Evolutionary conservation across 2,888 invertebrate genomes (phyloP).

Genomic region (Rhyacophila evoluta): DNA sequence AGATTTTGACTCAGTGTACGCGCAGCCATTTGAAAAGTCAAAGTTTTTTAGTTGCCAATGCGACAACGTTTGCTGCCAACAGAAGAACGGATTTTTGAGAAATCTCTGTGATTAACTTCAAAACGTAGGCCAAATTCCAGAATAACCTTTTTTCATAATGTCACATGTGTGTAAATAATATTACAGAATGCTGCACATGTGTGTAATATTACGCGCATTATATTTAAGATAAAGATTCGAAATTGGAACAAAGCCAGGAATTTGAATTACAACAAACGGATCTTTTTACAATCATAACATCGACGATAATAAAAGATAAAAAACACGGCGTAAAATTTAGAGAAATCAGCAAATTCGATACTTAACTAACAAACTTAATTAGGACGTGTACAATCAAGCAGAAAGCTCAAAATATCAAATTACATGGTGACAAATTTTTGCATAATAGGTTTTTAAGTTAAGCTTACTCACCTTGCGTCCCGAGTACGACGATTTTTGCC

Average conservation of each 20-base stretch:
- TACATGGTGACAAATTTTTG: constrained; percentile 25
- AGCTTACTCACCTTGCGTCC: constrained; percentile 78
- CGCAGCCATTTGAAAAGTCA: too few relatives aligned
- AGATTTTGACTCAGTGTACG: too few relatives aligned
- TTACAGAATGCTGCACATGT: not conserved
- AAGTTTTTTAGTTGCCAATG: too few relatives aligned
- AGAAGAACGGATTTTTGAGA: too few relatives aligned
- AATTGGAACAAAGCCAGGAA: not conserved
- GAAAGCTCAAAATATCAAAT: constrained; percentile 30
- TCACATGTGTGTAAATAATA: too few relatives aligned
- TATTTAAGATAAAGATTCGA: not conserved
- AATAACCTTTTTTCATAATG: too few relatives aligned
- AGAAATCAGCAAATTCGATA: not conserved
- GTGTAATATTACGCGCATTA: not conserved
- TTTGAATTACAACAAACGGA: not conserved
- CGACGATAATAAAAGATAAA: too few relatives aligned
- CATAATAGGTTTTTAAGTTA: constrained; percentile 19
- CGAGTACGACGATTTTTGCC: constrained; percentile 88
- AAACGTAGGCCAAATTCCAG: too few relatives aligned
- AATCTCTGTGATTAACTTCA: too few relatives aligned
- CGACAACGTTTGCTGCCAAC: too few relatives aligned
- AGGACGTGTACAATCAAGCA: constrained; percentile 31
- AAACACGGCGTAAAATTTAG: not conserved
- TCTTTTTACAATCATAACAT: constrained; percentile 28
- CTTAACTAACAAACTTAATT: not conserved